Base-by-base conservation (phyloP, 2,888 invertebrate genomes). In the Pyrrhosoma nymphula region DNA sequence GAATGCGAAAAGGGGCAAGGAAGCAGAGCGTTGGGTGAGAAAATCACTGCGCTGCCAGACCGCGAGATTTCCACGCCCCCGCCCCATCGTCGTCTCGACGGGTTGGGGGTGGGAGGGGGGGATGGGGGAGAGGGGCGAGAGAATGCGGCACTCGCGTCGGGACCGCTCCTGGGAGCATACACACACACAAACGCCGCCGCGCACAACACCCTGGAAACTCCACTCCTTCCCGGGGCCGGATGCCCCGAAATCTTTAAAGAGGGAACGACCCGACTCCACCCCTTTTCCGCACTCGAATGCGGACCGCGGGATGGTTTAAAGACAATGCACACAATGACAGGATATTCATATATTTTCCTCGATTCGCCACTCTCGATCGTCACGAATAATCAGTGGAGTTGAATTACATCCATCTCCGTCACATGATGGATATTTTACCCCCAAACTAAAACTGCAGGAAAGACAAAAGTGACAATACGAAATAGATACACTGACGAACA, bases 121-220 rank as follows among this genome's bases (percentile, higher is more conserved):
- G 35, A 12, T 0, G 35, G 35, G 23, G 6, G 4, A 1, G 26
- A 12, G 69, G n/a, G 69, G 69, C 26, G 69, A 26, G 69, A 82
- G 82, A 82, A 89, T 56, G 89, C 89, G 56, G 56, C 89, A 89
- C 89, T 56, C 55, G 56, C 89, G 89, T n/a, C 89, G 56, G n/a
- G 55, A 20, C 26, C 56, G 56, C 89, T 47, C 89, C 47, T n/a
- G 35, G 39, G 47, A 63, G 60, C 93, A 69, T 14, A 35, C 82
- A 26, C 82, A 35, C 82, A 82, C 82, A 30, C 82, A 82, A 16
- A 35, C 82, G 26, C 30, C 60, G 60, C 60, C 60, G 30, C 82
- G 35, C 82, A 35, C 35, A 35, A 35, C 82, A 82, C 82, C 35
- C 82, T 35, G 18, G 35, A 35, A 82, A 89, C 47, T 89, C 56